phyloP scores from a whole-genome alignment of 2,797 vertebrate species.

The Rhinatrema bivittatum region DNA sequence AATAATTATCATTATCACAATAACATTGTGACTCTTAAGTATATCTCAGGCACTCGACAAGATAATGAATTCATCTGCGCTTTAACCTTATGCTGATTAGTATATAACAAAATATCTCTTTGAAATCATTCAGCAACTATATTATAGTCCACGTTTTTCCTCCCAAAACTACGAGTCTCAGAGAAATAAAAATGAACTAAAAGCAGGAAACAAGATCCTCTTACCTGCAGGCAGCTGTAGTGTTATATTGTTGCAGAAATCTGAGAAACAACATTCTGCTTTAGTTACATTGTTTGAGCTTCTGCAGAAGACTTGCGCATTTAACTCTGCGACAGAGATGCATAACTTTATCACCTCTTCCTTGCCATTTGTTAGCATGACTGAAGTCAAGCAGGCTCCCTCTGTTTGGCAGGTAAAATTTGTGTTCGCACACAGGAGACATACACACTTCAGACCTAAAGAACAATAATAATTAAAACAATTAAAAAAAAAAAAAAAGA shows the following conservation, averaged over 20 bases:
- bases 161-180: too few species aligned
- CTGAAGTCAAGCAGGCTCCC: constrained; percentile 92
- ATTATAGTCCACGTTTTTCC: too few species aligned
- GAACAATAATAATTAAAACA: not conserved
- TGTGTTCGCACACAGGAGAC: constrained; percentile 76
- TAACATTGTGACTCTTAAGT: too few species aligned
- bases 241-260: constrained; percentile 95
- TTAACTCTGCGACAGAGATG: constrained; percentile 76
- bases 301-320: constrained; percentile 87
- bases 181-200: too few species aligned
- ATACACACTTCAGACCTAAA: constrained; percentile 78
- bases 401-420: constrained; percentile 91
- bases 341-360: constrained; percentile 84
- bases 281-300: constrained; percentile 83
- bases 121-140: too few species aligned
- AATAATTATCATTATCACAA: too few species aligned
- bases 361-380: constrained; percentile 82
- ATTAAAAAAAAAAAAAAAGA: constrained; percentile 9
- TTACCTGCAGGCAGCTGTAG: constrained; percentile 76
- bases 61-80: too few species aligned
- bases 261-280: constrained; percentile 90
- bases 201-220: constrained; percentile 16
- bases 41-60: too few species aligned
- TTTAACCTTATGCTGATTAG: too few species aligned
- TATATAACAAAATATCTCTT: too few species aligned